Conservation (phyloP, 2,888 invertebrate species). For the Drosophila macrospina region DNA sequence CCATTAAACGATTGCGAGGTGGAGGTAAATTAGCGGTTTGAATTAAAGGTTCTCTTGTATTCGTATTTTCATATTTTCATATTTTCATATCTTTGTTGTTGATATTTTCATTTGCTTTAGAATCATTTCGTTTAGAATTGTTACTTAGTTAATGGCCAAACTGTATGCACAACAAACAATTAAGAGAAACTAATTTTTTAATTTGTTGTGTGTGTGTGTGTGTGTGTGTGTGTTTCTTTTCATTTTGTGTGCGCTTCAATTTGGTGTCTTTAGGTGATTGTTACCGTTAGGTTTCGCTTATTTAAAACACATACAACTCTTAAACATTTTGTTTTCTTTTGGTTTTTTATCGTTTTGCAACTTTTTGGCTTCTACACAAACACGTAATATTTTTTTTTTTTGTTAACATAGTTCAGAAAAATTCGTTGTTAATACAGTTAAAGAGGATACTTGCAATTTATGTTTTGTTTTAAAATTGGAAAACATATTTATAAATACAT, state of each 20-base stretch:
- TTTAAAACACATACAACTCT: constrained; percentile 42
- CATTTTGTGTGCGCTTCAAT: constrained; percentile 5
- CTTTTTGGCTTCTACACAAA: constrained; percentile 40
- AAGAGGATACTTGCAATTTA: constrained; percentile 1
- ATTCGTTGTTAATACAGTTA: constrained; percentile 56
- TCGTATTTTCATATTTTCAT: not conserved
- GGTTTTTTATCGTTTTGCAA: not conserved
- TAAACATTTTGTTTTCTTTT: constrained; percentile 9
- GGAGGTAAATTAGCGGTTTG: constrained; percentile 61
- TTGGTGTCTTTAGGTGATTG: constrained; percentile 37
- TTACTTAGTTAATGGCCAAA: not conserved
- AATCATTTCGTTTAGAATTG: constrained; percentile 10
- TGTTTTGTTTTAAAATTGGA: not conserved
- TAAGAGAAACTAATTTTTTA: not conserved
- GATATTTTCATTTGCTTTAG: constrained; percentile 15
- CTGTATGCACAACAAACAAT: constrained; percentile 10
- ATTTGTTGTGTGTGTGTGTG: constrained; percentile 1
- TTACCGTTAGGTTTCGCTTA: constrained; percentile 27
- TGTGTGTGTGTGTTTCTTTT: not conserved
- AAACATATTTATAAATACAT: not conserved
- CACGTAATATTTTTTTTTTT: constrained; percentile 35
- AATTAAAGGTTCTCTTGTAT: constrained; percentile 11
- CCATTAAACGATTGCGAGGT: constrained; percentile 38
- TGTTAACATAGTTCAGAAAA: constrained; percentile 39
- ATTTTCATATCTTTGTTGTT: too few species aligned